Base-by-base conservation (phyloP, 1,140 invertebrate species). In the Eriosoma lanigerum region DNA sequence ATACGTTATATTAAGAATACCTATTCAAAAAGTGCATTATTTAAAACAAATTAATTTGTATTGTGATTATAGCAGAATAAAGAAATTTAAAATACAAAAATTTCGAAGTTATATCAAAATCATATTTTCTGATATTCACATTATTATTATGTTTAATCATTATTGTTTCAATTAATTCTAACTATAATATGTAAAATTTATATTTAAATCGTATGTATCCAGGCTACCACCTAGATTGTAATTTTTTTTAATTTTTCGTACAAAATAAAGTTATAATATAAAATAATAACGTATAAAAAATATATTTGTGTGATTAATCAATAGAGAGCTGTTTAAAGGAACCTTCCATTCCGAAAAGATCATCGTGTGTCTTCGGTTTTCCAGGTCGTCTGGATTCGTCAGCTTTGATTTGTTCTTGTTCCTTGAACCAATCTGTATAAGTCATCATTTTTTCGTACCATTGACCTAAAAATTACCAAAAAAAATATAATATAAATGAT, bases 341-440 rank as follows among this genome's bases (percentile, higher is more conserved):
- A 58, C 93, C 93, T 82, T 94, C 93, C 83, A 94, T 88, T 38
- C 93, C 93, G 82, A 94, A 94, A 0, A 94, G 85, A 84, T 94
- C 92, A 82, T 93, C 92, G 80, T 91, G 90, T 68, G 92, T 93
- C 83, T 92, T 94, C 54, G 93, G 92, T 84, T 91, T 91, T 48
- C 91, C 93, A 0, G 91, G 91, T 82, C 93, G 88, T 75, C 92
- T 89, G 1, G 88, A 87, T 85, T 94, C 93, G 83, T 93, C 92
- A 0, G 92, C 89, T 84, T 91, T 91, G 17, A 93, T 84, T 5
- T 87, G 85, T 84, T 93, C 92, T 83, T 94, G 92, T 8, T 89
- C 89, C 78, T 89, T 87, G 85, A 94, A 94, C 92, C 92, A 94
- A 0, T 90, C 89, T 2, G 88, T 88, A 84, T 93, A 93, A 81